phyloP scores from a whole-genome alignment of 2,797 vertebrate species.

The Lateolabrax maculatus region DNA sequence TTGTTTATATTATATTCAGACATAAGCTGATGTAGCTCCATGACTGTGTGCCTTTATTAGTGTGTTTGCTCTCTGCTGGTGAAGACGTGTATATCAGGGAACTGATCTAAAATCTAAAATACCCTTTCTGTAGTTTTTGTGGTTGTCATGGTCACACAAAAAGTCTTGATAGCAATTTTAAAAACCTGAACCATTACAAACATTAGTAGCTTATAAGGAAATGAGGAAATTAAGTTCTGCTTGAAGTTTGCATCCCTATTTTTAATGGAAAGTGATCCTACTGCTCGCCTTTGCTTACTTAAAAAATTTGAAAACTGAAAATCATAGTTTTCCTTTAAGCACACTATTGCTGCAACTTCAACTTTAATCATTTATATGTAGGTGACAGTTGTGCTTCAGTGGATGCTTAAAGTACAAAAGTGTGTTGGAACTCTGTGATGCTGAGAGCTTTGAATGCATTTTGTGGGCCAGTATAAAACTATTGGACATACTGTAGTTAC shows the following conservation, averaged over 20 bases:
- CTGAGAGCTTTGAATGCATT: background rate
- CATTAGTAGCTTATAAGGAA: too few relatives aligned
- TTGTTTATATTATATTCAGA: background rate
- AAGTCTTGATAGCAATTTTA: background rate
- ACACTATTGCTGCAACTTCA: background rate
- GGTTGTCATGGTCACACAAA: background rate
- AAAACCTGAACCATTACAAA: too few relatives aligned
- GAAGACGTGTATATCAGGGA: background rate
- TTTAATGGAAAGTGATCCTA: background rate
- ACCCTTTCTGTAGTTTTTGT: background rate
- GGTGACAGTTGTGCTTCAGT: background rate
- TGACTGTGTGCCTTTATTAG: background rate
- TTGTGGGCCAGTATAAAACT: background rate
- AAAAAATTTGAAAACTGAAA: too few relatives aligned
- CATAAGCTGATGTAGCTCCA: background rate
- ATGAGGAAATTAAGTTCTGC: background rate
- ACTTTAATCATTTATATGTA: too few relatives aligned
- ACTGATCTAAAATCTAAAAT: background rate
- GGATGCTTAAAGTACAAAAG: background rate
- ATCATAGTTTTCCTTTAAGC: background rate
- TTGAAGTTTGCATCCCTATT: background rate
- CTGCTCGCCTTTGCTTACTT: too few relatives aligned
- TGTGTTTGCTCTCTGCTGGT: background rate
- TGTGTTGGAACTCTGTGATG: background rate
- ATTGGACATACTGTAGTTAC: background rate